phyloP scores from a whole-genome alignment of 1,140 invertebrate species.

The Akabosia matsudoensis region DNA sequence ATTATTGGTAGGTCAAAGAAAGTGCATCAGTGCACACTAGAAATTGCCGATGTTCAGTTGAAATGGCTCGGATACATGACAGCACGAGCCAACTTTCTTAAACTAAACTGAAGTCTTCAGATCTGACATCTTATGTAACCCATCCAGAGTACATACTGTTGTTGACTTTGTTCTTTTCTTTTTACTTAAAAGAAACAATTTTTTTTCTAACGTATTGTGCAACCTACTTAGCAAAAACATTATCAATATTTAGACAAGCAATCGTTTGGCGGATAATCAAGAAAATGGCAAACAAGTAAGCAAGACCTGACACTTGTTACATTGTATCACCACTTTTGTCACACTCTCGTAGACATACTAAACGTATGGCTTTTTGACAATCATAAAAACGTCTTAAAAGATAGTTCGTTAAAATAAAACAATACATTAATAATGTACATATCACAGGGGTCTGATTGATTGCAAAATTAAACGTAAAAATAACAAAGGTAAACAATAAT shows the following conservation, averaged over 20 bases:
- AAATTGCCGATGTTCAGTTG: too few species aligned
- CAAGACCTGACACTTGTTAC: background rate
- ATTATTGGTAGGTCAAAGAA: background rate
- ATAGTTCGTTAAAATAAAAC: background rate
- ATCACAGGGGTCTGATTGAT: conserved; percentile 24
- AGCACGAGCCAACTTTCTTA: too few species aligned
- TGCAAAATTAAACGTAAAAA: conserved; percentile 14
- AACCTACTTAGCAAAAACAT: background rate
- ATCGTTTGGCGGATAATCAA: background rate
- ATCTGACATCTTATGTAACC: too few species aligned
- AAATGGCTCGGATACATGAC: too few species aligned
- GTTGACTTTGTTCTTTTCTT: too few species aligned
- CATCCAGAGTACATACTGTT: too few species aligned
- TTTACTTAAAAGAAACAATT: too few species aligned
- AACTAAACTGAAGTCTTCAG: too few species aligned
- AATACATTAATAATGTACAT: conserved; percentile 6
- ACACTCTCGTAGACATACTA: background rate
- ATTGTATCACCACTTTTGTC: background rate
- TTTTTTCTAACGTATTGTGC: too few species aligned
- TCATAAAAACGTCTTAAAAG: background rate
- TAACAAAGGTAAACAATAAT: background rate
- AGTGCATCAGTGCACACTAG: background rate
- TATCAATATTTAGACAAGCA: background rate
- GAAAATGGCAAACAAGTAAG: background rate
- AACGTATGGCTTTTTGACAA: background rate